phyloP scores from a whole-genome alignment of 2,113 vertebrate species.

The Myrmophylax atrothorax region DNA sequence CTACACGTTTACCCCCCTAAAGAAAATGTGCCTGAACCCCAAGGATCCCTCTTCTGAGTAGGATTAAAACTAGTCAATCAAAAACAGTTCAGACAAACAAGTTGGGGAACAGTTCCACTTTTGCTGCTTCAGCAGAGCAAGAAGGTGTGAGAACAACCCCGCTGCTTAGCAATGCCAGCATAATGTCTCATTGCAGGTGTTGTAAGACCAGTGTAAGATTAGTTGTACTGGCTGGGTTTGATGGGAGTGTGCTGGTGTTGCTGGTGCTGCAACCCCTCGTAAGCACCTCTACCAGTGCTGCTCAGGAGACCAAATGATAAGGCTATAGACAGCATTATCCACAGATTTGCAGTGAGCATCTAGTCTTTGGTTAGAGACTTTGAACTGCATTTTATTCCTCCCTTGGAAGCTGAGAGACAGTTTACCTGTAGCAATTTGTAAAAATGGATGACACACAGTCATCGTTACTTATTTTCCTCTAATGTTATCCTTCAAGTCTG shows the following conservation, averaged over 20 bases:
- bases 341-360: background rate
- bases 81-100: background rate
- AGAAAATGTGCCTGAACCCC: too few species aligned
- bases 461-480: background rate
- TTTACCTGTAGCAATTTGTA: background rate
- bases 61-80: background rate
- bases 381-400: background rate
- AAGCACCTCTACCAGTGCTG: accelerated
- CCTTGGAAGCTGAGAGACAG: background rate
- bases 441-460: background rate
- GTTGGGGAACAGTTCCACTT: background rate
- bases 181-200: accelerated
- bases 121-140: background rate
- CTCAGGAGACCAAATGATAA: background rate
- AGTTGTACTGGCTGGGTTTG: background rate
- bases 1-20: too few species aligned
- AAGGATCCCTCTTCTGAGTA: background rate
- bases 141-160: background rate
- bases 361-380: background rate
- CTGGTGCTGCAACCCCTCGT: background rate
- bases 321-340: background rate
- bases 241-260: accelerated
- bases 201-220: accelerated
- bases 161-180: background rate
- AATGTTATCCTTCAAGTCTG: background rate